Base-by-base conservation (phyloP, 2,797 vertebrate species). In the Toxotes lorentzi region DNA sequence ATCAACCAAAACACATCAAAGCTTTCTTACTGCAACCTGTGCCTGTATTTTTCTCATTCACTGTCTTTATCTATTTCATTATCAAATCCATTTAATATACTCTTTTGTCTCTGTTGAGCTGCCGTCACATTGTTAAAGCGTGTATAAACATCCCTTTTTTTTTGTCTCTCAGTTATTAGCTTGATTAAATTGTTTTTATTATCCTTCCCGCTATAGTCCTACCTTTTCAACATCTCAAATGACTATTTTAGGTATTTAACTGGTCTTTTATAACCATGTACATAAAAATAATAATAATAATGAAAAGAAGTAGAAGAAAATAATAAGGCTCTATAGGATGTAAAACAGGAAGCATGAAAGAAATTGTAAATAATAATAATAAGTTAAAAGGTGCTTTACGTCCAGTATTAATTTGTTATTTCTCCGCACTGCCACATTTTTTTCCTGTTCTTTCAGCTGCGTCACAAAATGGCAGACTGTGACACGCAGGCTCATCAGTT, bases 1-100 rank as follows among this genome's bases (percentile, higher is more conserved):
- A 63, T 78, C 45, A 73, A 54, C n/a, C n/a, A 53, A 35, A 79
- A 60, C 51, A 67, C 64, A 85, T 82, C 58, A 84, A 78, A 78
- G 58, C 64, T 21, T 60, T 63, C 35, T 59, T 45, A 70, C 38
- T 70, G 53, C 17, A 79, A 41, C 30, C 41, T 51, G 12, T 24
- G 0, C 17, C 27, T 66, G 23, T 63, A 40, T 57, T 56, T 59
- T 38, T 68, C 48, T 66, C 11, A 70, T 54, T 23, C 24, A n/a
- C 24, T 30, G 17, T 54, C 38, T 51, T 50, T 62, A 67, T 69
- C 43, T 40, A 30, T 76, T 66, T 83, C 48, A 87, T 66, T 65
- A 70, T 73, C 30, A 71, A 35, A 70, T 62, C 10, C n/a, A 68
- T 64, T 57, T 69, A 43, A 50, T 62, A 8, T 10, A 30, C 59